Evolutionary conservation across 2,113 vertebrate genomes (phyloP), one percentile per base, ranked within the genome.

Genomic region (Pardalotus punctatus): DNA sequence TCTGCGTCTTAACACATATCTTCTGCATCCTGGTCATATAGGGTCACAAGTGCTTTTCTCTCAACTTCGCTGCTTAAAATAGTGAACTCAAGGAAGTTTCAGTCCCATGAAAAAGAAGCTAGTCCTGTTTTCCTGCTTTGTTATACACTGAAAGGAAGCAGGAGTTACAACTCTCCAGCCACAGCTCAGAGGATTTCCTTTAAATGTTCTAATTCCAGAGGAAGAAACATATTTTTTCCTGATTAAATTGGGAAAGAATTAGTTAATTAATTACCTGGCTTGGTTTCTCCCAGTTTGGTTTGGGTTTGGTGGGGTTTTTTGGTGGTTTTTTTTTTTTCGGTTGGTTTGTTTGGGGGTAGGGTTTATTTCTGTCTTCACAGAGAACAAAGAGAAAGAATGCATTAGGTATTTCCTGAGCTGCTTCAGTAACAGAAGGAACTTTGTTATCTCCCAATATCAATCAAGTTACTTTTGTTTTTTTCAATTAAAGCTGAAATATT

Each of bases 181-280:
- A 24, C 54, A 50, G 27, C 50, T 88, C 42, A 79, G 50, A 82
- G 70, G 47, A 94, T 94, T 87, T 95, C 70, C 65, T 83, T 31
- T 58, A 50, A 47, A 35, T 60, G 14, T 80, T 90, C 36, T 61
- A 42, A 77, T 69, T 93, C 58, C 38, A 77, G 58, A 85, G 36
- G 7, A 95, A 87, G 23, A 69, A 69, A 29, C 3, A 2, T 57
- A 6, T 33, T 58, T 92, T 77, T 93, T 45, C 56, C 48, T 69
- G 45, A 48, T 64, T 76, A 81, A 62, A 64, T 19, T 74, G 45
- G 24, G 36, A 64, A 69, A 53, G 67, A 60, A 5, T 57, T 71
- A 60, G 5, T 86, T 82, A 67, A 18, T 51, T 43, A 92, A 92
- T 62, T 40, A 84, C 12, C 4, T 15, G 28, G 12, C 16, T 78